Evolutionary conservation across 2,113 vertebrate genomes (phyloP), one percentile per base, ranked within the genome.

Genomic region (Oreochromis aureus): DNA sequence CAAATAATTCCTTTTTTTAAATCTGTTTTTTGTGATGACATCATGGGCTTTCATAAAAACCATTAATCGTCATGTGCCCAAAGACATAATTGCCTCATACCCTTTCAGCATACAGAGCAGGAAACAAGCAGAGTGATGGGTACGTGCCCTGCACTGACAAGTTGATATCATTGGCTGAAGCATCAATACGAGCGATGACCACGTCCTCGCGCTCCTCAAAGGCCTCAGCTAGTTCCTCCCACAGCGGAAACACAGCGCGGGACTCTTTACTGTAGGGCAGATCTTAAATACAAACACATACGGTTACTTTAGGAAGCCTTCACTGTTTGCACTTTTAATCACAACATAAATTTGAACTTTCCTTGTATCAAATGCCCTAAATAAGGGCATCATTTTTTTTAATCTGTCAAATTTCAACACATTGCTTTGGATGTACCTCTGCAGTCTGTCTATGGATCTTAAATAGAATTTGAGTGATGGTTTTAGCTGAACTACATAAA

Each of bases 91-190:
- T 22, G 76, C 11, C 48, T 73, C 93, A 2, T 55, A 97, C 97
- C 90, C 95, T 93, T 71, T 97, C 96, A 16, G 94, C 82, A 0
- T 96, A 80, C 15, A 97, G 86, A 1, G 97, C 96, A 39, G 98
- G 98, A n/a, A 98, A 99, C 73, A 98, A 95, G 5, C 95, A 97
- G 92, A 99, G 97, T 16, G 96, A 95, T 0, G 97, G 98, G 13
- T 97, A 97, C 1, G 81, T 71, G 4, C 95, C 96, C 54, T 91
- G 5, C 15, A 90, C 86, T 1, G 92, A 80, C 2, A 97, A 87
- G 92, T 97, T 92, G 86, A 98, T 88, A 46, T 99, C 97, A 0
- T 99, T 99, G 15, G 98, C 97, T 0, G 96, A 98, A 41, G 97
- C 92, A n/a, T 99, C 98, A 1, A 98, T 97, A 89, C 97, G 98